Conservation (phyloP, 2,113 vertebrate genomes). For the Odocoileus virginianus region DNA sequence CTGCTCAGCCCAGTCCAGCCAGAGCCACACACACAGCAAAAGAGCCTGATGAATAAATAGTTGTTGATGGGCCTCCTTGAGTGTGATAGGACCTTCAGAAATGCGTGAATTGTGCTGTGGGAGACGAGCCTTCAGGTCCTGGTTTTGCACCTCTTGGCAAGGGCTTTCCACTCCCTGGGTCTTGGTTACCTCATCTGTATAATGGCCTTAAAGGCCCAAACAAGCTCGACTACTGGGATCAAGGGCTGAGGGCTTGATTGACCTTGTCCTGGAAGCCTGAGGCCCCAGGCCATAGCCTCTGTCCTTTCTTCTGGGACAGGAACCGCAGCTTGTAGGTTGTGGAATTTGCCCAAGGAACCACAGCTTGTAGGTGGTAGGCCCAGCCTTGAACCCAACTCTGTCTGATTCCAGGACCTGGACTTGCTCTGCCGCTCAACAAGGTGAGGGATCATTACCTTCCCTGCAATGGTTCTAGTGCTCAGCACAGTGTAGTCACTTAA, state of each 20-base stretch:
- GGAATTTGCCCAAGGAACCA: not conserved
- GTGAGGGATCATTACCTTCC: not conserved
- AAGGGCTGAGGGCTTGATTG: not conserved
- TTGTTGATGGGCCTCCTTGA: not conserved
- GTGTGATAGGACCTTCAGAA: not conserved
- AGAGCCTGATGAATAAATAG: not conserved
- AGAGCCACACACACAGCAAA: not conserved
- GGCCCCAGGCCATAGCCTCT: not conserved
- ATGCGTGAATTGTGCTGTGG: not conserved
- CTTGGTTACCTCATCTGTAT: not conserved
- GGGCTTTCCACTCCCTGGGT: not conserved
- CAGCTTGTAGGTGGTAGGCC: not conserved
- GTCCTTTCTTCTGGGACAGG: not conserved
- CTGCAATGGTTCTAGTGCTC: not conserved
- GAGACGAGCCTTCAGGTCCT: not conserved
- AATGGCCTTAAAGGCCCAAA: not conserved
- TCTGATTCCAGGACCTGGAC: not conserved
- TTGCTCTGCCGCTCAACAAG: not conserved
- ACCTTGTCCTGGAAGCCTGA: not conserved
- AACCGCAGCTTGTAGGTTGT: not conserved
- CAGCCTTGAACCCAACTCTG: not conserved
- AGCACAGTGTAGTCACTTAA: too few species aligned
- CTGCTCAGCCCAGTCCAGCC: not conserved
- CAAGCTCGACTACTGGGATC: not conserved
- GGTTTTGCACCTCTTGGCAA: not conserved